A percentile compares a stretch with the other conserved stretches of the same genome.
Conservation (phyloP, 2,797 vertebrate genomes). For the Sebastes oblongus region DNA sequence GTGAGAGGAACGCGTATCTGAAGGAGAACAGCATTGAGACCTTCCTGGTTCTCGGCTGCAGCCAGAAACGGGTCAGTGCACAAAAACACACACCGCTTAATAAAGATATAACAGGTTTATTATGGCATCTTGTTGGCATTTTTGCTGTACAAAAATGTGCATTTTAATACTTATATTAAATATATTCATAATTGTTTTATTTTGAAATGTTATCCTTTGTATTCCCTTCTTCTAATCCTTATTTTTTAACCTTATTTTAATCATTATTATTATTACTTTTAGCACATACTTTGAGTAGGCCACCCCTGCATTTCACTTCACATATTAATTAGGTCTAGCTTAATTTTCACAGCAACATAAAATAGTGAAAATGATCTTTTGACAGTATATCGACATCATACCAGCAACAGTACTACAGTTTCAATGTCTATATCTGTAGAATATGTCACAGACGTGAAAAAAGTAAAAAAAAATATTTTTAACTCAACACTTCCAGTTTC, state of each 20-base stretch:
- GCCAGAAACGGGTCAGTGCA: constrained; percentile 91
- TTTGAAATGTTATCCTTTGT: not conserved
- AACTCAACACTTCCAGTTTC: no score
- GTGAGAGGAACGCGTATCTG: constrained; percentile 92
- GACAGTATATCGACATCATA: no score
- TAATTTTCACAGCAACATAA: no score
- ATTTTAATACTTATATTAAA: not conserved
- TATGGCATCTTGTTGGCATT: no score
- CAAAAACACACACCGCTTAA: not conserved
- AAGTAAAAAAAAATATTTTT: no score
- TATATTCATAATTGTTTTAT: not conserved
- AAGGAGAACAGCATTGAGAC: constrained; percentile 96
- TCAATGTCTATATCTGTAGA: no score
- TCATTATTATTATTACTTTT: not conserved
- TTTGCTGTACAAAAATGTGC: not conserved
- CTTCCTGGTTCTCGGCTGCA: constrained; percentile 94
- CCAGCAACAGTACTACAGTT: no score
- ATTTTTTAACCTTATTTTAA: not conserved
- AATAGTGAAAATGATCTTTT: no score
- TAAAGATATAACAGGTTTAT: not conserved
- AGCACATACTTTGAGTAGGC: not conserved
- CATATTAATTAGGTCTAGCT: no score
- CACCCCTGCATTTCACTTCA: not conserved
- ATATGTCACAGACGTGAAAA: no score
- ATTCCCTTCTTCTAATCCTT: not conserved